phyloP scores from a whole-genome alignment of 2,888 invertebrate species.

The Tachina grossa region DNA sequence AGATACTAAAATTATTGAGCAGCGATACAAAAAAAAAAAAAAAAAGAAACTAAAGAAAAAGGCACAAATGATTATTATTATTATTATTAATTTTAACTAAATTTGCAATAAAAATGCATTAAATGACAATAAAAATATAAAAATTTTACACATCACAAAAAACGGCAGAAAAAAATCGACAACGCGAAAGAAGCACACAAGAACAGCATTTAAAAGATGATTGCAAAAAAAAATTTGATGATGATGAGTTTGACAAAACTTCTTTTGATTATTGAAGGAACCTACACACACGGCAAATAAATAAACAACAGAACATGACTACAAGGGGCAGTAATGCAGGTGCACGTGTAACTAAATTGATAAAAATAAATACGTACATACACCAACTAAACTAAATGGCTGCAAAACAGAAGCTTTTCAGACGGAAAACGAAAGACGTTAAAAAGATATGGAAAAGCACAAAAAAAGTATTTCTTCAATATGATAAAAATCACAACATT shows the following conservation, averaged over 20 bases:
- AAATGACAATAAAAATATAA: conserved; percentile 65
- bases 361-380: conserved; percentile 42
- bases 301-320: conserved; percentile 2
- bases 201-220: conserved; percentile 4
- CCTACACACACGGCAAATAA: conserved; percentile 57
- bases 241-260: conserved; percentile 39
- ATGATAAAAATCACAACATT: conserved; percentile 71
- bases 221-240: not conserved
- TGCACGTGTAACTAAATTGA: conserved; percentile 68
- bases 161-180: conserved; percentile 48
- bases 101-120: conserved; percentile 71
- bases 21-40: conserved; percentile 29
- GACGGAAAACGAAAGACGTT: conserved; percentile 21
- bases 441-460: conserved; percentile 21
- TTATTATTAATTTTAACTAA: conserved; percentile 70
- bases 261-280: conserved; percentile 57
- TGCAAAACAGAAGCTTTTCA: conserved; percentile 14
- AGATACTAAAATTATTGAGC: conserved; percentile 25
- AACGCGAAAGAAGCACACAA: not conserved
- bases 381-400: not conserved
- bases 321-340: conserved; percentile 58
- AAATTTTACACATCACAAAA: conserved; percentile 58
- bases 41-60: conserved; percentile 9
- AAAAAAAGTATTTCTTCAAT: conserved; percentile 47
- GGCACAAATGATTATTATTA: conserved; percentile 33